Evolutionary conservation across 92 coral and sea anemone species (phyloP).

Genomic region (Pocillopora meandrina): DNA sequence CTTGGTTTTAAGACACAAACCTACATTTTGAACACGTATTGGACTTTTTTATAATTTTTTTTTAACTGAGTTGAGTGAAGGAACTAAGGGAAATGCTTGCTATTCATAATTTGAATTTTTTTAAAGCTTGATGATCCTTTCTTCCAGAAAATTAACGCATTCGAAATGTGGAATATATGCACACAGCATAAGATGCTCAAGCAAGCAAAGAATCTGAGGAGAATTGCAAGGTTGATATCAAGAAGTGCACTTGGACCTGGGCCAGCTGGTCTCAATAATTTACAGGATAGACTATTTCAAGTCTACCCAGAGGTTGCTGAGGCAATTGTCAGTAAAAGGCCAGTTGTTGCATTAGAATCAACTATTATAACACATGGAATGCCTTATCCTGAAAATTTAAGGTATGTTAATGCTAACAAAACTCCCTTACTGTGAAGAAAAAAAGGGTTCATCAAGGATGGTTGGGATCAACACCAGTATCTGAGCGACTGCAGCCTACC

Average conservation of each 20-base stretch:
- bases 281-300: slow-evolving; percentile 52
- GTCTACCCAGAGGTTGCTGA: slow-evolving; percentile 85
- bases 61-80: no score
- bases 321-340: slow-evolving; percentile 76
- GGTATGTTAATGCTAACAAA: slow-evolving; percentile 36
- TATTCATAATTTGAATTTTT: no score
- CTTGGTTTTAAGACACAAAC: no score
- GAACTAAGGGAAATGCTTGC: no score
- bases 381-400: slow-evolving; percentile 92
- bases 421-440: no score
- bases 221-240: slow-evolving; percentile 45
- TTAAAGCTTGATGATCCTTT: not conserved
- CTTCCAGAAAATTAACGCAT: not conserved
- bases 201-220: slow-evolving; percentile 36
- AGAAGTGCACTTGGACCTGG: slow-evolving; percentile 65
- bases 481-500: no score
- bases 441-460: no score
- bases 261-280: slow-evolving; percentile 31
- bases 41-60: no score
- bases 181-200: slow-evolving; percentile 5
- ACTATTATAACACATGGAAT: slow-evolving; percentile 95
- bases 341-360: slow-evolving; percentile 94
- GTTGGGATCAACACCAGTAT: no score
- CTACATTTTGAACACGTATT: no score
- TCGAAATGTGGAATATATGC: slow-evolving; percentile 7